Percentiles rank a stretch among this genome's conserved stretches.
phyloP scores from a whole-genome alignment of 2,797 vertebrate species.

The Xiphorhynchus erythropygius region DNA sequence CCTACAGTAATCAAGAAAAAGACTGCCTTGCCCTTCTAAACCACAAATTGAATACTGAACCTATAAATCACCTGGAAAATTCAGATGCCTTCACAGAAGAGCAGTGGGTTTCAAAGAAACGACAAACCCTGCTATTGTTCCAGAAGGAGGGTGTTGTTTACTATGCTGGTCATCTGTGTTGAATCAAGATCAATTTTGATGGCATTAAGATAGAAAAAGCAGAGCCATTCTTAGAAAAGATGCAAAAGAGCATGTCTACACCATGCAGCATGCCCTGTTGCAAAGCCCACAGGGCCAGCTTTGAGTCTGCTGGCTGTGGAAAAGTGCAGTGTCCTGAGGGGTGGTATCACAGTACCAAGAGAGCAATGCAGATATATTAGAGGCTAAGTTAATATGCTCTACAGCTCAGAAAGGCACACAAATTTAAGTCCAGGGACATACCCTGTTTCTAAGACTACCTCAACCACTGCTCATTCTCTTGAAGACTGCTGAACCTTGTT shows the following conservation, averaged over 20 bases:
- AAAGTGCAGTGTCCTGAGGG: neutral
- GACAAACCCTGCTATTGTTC: neutral
- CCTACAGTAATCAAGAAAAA: neutral
- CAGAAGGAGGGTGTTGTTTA: neutral
- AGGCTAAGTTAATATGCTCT: neutral
- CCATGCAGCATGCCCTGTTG: neutral
- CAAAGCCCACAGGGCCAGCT: neutral
- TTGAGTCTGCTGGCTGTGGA: neutral
- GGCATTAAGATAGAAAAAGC: neutral
- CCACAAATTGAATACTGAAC: neutral
- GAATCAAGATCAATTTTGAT: neutral
- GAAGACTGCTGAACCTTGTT: neutral
- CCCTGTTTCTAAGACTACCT: neutral
- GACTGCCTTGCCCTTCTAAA: neutral
- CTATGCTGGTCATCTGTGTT: neutral
- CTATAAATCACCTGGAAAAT: neutral
- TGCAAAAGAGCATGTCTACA: neutral
- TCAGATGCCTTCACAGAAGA: neutral
- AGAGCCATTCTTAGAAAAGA: neutral
- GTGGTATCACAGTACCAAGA: accelerated
- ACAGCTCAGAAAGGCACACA: neutral
- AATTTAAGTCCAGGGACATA: neutral
- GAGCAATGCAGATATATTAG: neutral
- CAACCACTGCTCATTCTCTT: neutral
- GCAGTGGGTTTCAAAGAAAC: neutral